A percentile compares a stretch with the other conserved stretches of the same genome.
phyloP scores from a whole-genome alignment of 1,140 invertebrate genomes.

The Odontomachus brunneus region DNA sequence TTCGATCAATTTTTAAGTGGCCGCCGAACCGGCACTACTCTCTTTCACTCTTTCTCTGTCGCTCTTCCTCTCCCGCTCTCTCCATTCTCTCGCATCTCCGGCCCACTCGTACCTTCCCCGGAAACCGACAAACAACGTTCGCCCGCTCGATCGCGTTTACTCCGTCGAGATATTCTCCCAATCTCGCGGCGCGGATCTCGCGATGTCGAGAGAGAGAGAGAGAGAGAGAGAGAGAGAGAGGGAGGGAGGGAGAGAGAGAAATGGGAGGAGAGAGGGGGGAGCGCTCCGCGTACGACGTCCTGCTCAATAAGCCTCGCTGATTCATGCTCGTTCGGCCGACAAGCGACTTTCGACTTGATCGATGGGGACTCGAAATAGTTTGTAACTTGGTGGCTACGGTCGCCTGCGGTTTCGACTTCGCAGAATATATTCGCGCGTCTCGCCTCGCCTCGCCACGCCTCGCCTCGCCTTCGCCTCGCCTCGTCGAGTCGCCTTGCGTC shows the following conservation, averaged over 20 bases:
- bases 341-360: constrained; percentile 71
- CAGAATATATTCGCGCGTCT: constrained; percentile 59
- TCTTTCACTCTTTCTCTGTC: neutral
- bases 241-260: too few relatives aligned
- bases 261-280: neutral
- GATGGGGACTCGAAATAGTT: constrained; percentile 72
- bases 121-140: constrained; percentile 51
- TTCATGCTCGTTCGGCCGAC: constrained; percentile 72
- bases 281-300: constrained; percentile 57
- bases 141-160: constrained; percentile 1
- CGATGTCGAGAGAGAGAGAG: neutral
- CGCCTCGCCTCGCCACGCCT: neutral
- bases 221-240: neutral
- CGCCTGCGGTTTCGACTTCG: constrained; percentile 68
- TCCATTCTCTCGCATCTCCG: neutral
- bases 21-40: constrained; percentile 30
- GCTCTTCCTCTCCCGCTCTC: neutral
- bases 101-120: too few relatives aligned
- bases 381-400: constrained; percentile 62
- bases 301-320: constrained; percentile 70
- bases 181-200: constrained; percentile 15
- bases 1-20: constrained; percentile 75
- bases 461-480: neutral
- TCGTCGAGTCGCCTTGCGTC: constrained; percentile 5
- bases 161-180: constrained; percentile 30